These are phyloP conservation scores for Diaperis boleti DNA, from an alignment of 2,888 invertebrate species.

Conservation along the genomic window DNA sequence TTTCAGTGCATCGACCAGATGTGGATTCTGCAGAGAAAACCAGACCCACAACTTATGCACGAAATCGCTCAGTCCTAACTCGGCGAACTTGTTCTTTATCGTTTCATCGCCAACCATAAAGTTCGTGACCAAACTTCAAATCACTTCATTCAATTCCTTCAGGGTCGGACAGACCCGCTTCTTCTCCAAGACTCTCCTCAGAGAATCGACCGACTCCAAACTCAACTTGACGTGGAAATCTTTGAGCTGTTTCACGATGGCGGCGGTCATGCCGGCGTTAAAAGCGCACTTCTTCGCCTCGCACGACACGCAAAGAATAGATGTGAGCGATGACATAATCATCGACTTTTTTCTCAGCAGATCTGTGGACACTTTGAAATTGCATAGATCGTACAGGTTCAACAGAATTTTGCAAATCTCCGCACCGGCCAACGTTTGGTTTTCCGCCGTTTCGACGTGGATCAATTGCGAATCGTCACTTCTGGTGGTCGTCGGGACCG, in stretches of 20 bases:
- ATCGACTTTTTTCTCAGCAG: slow-evolving; percentile 61
- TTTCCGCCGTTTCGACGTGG: no score
- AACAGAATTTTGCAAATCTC: slow-evolving; percentile 67
- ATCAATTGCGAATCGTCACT: slow-evolving; percentile 1
- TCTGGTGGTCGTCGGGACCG: not conserved
- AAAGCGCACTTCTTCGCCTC: slow-evolving; percentile 67
- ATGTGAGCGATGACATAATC: slow-evolving; percentile 64
- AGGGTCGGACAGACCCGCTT: slow-evolving; percentile 68
- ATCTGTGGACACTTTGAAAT: slow-evolving; percentile 54
- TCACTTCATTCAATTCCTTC: slow-evolving; percentile 70
- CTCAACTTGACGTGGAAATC: slow-evolving; percentile 67
- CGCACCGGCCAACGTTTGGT: no score
- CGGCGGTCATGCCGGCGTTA: slow-evolving; percentile 62
- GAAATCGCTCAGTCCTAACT: slow-evolving; percentile 70
- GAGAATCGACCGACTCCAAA: slow-evolving; percentile 66
- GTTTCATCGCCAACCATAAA: slow-evolving; percentile 69
- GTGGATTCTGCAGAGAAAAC: slow-evolving; percentile 71
- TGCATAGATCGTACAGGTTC: slow-evolving; percentile 65
- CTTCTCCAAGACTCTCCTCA: slow-evolving; percentile 64
- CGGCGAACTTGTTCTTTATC: slow-evolving; percentile 71
- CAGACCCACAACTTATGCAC: slow-evolving; percentile 77
- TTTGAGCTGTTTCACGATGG: slow-evolving; percentile 64
- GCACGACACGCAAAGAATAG: slow-evolving; percentile 66
- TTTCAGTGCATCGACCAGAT: slow-evolving; percentile 70
- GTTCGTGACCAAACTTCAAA: slow-evolving; percentile 72